Evolutionary conservation across 2,113 vertebrate species (phyloP), one percentile per base, ranked within the genome.

Genomic region (Platanista minor): DNA sequence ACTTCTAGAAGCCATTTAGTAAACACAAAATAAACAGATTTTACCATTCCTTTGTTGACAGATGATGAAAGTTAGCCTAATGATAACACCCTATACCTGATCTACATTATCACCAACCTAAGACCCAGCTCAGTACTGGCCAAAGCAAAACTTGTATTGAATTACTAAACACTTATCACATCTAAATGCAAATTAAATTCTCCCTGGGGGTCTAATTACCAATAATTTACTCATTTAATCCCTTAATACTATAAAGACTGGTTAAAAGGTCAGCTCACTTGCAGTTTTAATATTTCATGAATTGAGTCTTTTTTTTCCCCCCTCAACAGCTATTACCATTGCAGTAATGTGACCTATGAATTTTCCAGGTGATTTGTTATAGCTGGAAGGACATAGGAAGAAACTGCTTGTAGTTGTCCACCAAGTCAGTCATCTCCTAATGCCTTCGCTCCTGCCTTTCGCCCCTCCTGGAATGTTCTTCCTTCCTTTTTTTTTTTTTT

Each of bases 111-210:
- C 39, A 64, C 10, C 66, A 78, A 27, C 36, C 81, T 78, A 59
- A 92, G 49, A 90, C 33, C 11, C 52, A 74, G 84, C 54, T 88
- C 67, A 83, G 12, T 2, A 31, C 11, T 17, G 8, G 20, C 15
- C 81, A 71, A 36, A 21, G 78, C 36, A 93, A 93, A 82, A 87
- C n/a, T 23, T 59, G 17, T 43, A 80, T 3, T 71, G 83, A 93
- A 87, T 93, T 93, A 86, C 83, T 81, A 52, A 81, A 75, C 39
- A 92, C 78, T 78, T 39, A 78, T 75, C 95, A 92, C 72, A 91
- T 62, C 46, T 93, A 80, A 15, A 95, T 75, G 95, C 90, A 97
- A 96, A 97, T 95, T 87, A 95, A 96, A 87, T 67, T 95, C 90
- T 93, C 90, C 84, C 69, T 66, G 7, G 80, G 84, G 85, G 39